Evolutionary conservation across 2,888 invertebrate species (phyloP), one percentile per base, ranked within the genome.

Genomic region (Molorchus minor): DNA sequence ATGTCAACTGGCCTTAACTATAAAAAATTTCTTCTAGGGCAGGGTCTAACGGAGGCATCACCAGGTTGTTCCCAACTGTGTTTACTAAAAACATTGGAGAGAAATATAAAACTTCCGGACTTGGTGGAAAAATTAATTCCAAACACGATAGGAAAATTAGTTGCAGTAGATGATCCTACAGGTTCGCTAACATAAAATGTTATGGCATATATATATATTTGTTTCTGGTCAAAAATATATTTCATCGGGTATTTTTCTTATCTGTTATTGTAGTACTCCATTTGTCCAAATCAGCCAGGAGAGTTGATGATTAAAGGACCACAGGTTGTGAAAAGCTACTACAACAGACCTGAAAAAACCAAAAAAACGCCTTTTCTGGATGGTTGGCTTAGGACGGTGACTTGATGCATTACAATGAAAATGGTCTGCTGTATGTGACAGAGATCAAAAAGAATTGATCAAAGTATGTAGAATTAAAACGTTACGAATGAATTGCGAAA

Each of bases 301-400:
- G 94, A 95, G 77, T 76, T 94, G 2, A 84, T 88, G 53, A 80
- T 92, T 0, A 85, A 86, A 51, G 93, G 94, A 0, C 92, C 93
- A 0, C 92, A 93, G 80, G 86, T 93, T 0, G 94, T 93, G 92
- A 82, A 84, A 59, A 91, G 92, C 0, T 95, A 95, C 76, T 84
- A 86, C 62, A 86, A 91, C 64, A 90, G 91, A 72, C 86, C 87
- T 1, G 82, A 89, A 74, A 92, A 91, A 1, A 94, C 90, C 5
- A 80, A 82, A 8, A 85, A 89, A n/a, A n/a, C n/a, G 4, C 84
- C 85, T 7, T 86, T 94, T 62, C 84, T 87, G 56, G 85, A 88
- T 29, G 90, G 89, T 2, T 94, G 93, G 93, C 81, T 92, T 12
- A 87, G 86, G 72, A 86, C 88, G 91, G 92, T 13, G 88, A 94